phyloP scores from a whole-genome alignment of 2,797 vertebrate species.

The Sphenopsis melanotis region DNA sequence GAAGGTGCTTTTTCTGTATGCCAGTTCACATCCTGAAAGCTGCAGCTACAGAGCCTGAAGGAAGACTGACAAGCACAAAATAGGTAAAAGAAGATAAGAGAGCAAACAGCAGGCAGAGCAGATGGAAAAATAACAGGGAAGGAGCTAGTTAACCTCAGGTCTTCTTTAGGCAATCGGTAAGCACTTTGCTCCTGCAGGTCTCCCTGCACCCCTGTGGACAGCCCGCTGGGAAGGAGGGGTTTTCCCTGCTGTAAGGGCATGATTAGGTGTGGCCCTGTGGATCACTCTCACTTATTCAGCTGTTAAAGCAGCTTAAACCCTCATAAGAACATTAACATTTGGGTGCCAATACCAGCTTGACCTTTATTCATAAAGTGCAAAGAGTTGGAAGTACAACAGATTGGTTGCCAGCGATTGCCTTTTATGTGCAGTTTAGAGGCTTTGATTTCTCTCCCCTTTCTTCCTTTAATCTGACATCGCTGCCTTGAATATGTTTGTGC shows the following conservation, averaged over 20 bases:
- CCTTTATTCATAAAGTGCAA: constrained; percentile 83
- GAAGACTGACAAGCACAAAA: not conserved
- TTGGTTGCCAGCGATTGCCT: constrained; percentile 79
- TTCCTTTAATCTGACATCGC: constrained; percentile 85
- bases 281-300: constrained; percentile 82
- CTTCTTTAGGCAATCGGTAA: constrained; percentile 50
- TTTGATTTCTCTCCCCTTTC: constrained; percentile 83
- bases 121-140: not conserved
- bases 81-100: not conserved
- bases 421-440: constrained; percentile 81
- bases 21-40: not conserved
- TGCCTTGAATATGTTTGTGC: constrained; percentile 82
- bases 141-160: constrained; percentile 64
- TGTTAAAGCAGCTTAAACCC: constrained; percentile 83
- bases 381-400: constrained; percentile 83
- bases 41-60: not conserved
- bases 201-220: not conserved
- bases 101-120: not conserved
- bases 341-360: constrained; percentile 82
- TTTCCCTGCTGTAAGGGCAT: constrained; percentile 29
- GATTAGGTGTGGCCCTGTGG: constrained; percentile 72
- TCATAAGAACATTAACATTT: constrained; percentile 84
- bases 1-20: not conserved
- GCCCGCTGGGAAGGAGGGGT: not conserved
- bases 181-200: not conserved